Evolutionary conservation across 1,140 invertebrate species (phyloP).

Genomic region (Drosophila nigrodunni): DNA sequence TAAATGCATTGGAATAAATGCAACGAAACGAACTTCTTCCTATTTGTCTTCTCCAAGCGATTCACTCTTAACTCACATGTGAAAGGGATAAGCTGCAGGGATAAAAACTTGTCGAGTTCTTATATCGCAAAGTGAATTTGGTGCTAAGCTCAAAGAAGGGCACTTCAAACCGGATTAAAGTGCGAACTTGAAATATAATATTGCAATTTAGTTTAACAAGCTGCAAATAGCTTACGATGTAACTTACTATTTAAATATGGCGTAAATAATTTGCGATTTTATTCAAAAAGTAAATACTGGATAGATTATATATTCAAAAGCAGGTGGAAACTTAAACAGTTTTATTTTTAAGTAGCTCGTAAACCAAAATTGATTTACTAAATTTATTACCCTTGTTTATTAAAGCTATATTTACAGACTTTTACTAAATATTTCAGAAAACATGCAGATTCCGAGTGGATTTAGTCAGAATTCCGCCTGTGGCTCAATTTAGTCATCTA

Average conservation of each 20-base stretch:
- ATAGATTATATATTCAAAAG: too few species aligned
- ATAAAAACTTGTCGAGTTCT: conserved; percentile 50
- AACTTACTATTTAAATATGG: neutral
- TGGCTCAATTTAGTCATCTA: conserved; percentile 23
- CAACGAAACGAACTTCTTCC: conserved; percentile 21
- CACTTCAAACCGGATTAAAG: conserved; percentile 33
- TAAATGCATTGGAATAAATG: conserved; percentile 81
- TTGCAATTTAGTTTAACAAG: neutral
- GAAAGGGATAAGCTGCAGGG: conserved; percentile 20
- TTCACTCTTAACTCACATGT: conserved; percentile 41
- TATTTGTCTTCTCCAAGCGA: conserved; percentile 39
- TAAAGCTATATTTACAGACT: too few species aligned
- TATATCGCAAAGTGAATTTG: conserved; percentile 70
- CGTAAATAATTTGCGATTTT: neutral
- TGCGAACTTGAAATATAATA: neutral
- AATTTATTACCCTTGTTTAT: too few species aligned
- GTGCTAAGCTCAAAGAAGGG: conserved; percentile 63
- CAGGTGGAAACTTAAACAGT: too few species aligned
- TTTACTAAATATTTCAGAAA: too few species aligned
- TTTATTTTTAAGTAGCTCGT: too few species aligned
- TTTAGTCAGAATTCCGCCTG: neutral
- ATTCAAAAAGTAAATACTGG: neutral
- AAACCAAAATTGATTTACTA: too few species aligned
- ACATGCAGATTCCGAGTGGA: too few species aligned
- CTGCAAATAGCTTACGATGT: neutral